Conservation (phyloP, 2,113 vertebrate genomes). For the Recurvirostra avosetta region DNA sequence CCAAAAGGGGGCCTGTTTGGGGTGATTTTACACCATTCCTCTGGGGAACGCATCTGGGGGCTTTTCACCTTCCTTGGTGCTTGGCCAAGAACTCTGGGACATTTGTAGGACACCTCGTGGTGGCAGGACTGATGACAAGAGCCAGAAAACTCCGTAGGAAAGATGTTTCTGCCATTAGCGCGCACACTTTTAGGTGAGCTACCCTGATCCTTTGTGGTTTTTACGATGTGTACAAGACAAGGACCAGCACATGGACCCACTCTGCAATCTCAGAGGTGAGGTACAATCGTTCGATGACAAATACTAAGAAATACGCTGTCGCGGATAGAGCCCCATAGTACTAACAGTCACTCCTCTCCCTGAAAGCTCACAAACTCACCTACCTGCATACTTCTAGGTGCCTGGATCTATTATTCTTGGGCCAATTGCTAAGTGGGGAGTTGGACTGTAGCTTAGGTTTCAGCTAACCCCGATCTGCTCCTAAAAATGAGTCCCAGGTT, state of each 20-base stretch:
- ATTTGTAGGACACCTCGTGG: background rate
- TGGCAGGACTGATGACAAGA: background rate
- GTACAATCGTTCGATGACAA: background rate
- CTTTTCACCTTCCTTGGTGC: background rate
- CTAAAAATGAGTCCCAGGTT: background rate
- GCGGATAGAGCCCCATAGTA: background rate
- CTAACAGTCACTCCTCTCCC: background rate
- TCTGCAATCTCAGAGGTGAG: background rate
- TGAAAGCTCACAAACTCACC: background rate
- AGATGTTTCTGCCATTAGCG: background rate
- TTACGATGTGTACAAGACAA: background rate
- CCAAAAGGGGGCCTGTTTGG: too few relatives aligned
- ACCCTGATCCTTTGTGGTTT: background rate
- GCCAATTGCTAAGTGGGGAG: fast-evolving
- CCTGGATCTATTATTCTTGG: background rate
- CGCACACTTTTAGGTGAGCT: background rate
- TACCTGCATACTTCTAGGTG: background rate
- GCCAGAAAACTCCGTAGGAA: background rate
- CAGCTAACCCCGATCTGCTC: background rate
- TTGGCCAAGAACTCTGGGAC: background rate
- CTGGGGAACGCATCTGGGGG: background rate
- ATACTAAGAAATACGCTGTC: background rate
- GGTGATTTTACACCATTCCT: background rate
- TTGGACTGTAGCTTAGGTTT: background rate
- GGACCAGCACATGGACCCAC: background rate